phyloP scores from a whole-genome alignment of 2,888 invertebrate species.

The Lissonota sp. region DNA sequence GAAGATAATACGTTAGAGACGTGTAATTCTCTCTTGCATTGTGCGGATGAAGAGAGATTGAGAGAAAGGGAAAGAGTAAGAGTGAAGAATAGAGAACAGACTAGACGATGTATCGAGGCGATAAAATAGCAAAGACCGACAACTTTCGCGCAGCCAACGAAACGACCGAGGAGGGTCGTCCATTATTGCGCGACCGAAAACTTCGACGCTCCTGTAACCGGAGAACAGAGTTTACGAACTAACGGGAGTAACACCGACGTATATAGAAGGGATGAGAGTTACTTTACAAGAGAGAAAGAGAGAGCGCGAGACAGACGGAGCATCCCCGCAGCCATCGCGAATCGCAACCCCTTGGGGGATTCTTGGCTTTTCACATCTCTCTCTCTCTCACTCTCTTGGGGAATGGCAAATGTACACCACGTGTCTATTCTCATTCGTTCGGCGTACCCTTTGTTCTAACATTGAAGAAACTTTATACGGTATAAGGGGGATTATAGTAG shows the following conservation, averaged over 20 bases:
- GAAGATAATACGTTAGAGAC: conserved; percentile 34
- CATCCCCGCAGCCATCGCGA: conserved; percentile 36
- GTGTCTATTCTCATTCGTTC: conserved; percentile 39
- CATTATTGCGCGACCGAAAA: conserved; percentile 72
- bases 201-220: conserved; percentile 57
- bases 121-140: conserved; percentile 69
- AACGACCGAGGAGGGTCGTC: conserved; percentile 62
- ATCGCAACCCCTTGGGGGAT: conserved; percentile 58
- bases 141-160: conserved; percentile 67
- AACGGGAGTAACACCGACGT: conserved; percentile 34
- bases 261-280: conserved; percentile 56
- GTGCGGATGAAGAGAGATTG: neutral
- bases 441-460: conserved; percentile 22
- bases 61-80: conserved; percentile 13
- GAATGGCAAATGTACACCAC: conserved; percentile 39
- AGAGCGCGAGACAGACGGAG: conserved; percentile 3
- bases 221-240: conserved; percentile 44
- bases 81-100: conserved; percentile 12
- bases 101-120: conserved; percentile 67
- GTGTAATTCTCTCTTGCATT: conserved; percentile 1
- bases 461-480: conserved; percentile 9
- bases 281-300: conserved; percentile 2
- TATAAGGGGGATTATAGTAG: conserved; percentile 7
- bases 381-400: neutral
- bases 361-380: conserved; percentile 48